These are phyloP conservation scores for Drosophila kokeensis DNA, from an alignment of 2,888 invertebrate species.

Conservation along the genomic window DNA sequence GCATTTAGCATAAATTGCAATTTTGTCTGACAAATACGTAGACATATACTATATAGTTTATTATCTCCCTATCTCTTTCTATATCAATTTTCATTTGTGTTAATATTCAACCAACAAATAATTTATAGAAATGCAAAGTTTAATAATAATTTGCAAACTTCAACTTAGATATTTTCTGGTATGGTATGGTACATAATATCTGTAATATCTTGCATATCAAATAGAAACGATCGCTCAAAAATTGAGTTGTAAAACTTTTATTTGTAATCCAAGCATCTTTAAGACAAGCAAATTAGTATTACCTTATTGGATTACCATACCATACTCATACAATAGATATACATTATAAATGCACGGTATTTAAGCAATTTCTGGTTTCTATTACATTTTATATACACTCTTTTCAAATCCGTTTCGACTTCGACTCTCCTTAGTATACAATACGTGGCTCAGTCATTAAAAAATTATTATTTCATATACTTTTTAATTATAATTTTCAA, in stretches of 20 bases:
- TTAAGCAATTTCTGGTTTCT: not conserved
- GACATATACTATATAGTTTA: not conserved
- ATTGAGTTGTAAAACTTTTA: not conserved
- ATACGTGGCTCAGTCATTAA: not conserved
- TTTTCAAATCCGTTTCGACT: not conserved
- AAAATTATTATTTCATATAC: not conserved
- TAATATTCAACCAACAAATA: too few relatives aligned
- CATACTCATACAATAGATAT: not conserved
- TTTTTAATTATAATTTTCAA: not conserved
- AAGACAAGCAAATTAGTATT: not conserved
- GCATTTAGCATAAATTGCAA: conserved; percentile 63
- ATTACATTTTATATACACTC: not conserved
- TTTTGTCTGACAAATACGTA: conserved; percentile 40
- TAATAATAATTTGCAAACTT: too few relatives aligned
- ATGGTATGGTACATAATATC: not conserved
- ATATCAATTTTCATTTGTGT: too few relatives aligned
- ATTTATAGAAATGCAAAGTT: too few relatives aligned
- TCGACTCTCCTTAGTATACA: not conserved
- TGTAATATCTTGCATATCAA: not conserved
- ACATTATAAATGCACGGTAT: not conserved
- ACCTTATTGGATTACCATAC: not conserved
- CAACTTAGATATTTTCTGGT: not conserved
- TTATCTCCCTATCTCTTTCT: not conserved
- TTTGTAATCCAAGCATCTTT: not conserved
- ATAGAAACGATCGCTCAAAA: not conserved